These are phyloP conservation scores for Actias luna DNA, from an alignment of 2,888 invertebrate species.

Conservation along the genomic window DNA sequence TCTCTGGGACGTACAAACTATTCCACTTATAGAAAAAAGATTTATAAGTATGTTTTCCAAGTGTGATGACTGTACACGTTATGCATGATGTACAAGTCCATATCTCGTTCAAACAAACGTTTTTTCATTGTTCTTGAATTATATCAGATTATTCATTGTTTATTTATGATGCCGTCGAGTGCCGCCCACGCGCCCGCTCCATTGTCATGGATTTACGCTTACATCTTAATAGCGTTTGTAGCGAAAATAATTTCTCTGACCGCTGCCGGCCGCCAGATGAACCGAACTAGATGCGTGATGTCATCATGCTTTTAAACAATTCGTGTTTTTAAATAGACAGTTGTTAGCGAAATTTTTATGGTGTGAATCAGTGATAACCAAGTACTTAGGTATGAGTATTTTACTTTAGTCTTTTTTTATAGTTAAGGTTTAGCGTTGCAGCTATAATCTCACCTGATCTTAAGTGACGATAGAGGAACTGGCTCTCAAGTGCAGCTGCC, in stretches of 20 bases:
- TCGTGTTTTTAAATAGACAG: neutral
- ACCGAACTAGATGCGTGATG: neutral
- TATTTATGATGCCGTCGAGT: conserved; percentile 25
- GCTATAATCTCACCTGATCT: too few species aligned
- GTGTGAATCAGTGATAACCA: neutral
- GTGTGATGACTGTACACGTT: neutral
- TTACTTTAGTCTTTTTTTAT: neutral
- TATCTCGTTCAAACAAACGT: neutral
- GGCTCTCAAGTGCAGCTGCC: too few species aligned
- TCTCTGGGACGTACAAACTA: too few species aligned
- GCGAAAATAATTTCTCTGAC: conserved; percentile 8
- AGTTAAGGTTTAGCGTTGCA: too few species aligned
- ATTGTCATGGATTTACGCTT: conserved; percentile 23
- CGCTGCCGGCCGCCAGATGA: neutral
- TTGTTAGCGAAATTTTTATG: neutral
- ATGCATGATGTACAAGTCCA: neutral
- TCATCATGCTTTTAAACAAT: neutral
- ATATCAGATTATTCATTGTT: conserved; percentile 26
- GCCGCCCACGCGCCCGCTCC: conserved; percentile 20
- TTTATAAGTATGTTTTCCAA: too few species aligned
- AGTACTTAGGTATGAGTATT: neutral
- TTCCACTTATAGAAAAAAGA: too few species aligned
- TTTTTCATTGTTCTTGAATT: neutral
- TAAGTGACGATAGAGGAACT: too few species aligned
- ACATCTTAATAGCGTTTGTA: neutral